A percentile compares a stretch with the other conserved stretches of the same genome.
These are phyloP conservation scores for Ptychodera flava DNA, from an alignment of 35 echinoderm and acorn worm species.

Conservation along the genomic window DNA sequence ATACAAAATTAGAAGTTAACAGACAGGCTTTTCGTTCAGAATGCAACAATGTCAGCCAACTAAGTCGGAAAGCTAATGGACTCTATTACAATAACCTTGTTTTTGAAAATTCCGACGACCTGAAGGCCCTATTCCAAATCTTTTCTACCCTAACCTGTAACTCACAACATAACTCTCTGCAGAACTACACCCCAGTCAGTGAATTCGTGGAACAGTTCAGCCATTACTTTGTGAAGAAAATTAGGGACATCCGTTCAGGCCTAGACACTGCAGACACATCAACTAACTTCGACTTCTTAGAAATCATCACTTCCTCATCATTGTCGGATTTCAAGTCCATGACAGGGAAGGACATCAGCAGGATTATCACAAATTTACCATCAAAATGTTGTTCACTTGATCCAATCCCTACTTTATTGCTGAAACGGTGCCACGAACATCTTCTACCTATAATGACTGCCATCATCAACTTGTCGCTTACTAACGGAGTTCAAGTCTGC, in stretches of 20 bases:
- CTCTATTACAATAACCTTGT: too few relatives aligned
- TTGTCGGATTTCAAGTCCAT: background rate
- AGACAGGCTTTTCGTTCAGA: too few relatives aligned
- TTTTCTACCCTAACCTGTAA: too few relatives aligned
- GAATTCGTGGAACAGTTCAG: background rate
- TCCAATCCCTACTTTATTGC: background rate
- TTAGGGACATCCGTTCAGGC: background rate
- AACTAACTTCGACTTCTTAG: background rate
- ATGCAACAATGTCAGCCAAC: too few relatives aligned
- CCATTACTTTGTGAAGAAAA: background rate
- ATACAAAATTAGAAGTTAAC: too few relatives aligned
- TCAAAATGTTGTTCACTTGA: background rate
- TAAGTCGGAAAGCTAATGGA: too few relatives aligned
- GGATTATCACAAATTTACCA: background rate
- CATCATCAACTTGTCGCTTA: background rate
- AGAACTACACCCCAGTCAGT: too few relatives aligned
- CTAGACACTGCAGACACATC: background rate
- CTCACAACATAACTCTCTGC: too few relatives aligned
- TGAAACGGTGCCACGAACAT: background rate
- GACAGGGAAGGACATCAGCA: background rate
- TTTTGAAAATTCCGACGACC: too few relatives aligned
- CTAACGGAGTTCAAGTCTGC: background rate
- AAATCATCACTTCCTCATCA: background rate
- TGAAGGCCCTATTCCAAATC: too few relatives aligned
- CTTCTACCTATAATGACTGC: background rate